Base-by-base conservation (phyloP, 1,140 invertebrate species). In the Macrobrachium nipponense region DNA sequence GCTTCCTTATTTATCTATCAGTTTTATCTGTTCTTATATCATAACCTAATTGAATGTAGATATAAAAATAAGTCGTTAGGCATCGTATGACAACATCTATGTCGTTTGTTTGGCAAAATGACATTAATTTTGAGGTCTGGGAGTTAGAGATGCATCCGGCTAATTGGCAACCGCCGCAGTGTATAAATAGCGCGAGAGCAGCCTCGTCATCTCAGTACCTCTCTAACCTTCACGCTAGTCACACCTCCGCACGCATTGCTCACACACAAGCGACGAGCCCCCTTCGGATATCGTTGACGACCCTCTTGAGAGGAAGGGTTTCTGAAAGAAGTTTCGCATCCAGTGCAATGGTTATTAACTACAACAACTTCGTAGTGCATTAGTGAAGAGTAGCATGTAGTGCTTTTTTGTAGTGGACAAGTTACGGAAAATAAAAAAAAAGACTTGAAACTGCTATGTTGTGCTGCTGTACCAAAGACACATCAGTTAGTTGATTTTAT, bases 361-460 rank as follows among this genome's bases (percentile, higher is more conserved):
- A n/a, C 44, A 51, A 10, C 12, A 51, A 51, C 51, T 23, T 82
- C 61, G 58, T 76, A 76, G 58, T 14, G 61, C 60, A 23, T 51
- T 83, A 83, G 82, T 83, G 82, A 72, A 82, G 20, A 66, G 73
- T 83, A 83, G 82, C 43, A 44, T 62, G 81, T 83, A 83, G 82
- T 76, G 82, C 82, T 83, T 36, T 83, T 36, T 83, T 64, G 27
- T 76, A 76, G 82, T 76, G 82, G 51, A 51, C 51, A 51, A 0
- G 43, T 62, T 70, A 27, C 14, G 36, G 58, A 61, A 76, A 83
- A n/a, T n/a, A n/a, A 62, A 66, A 66, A 66, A 66, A 66, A 66
- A 66, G 23, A 70, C 36, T 43, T 23, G 6, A 27, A 73, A 58
- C 15, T 61, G 58, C 17, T 44, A 44, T 62, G 14, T 61, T 61